A percentile compares a stretch with the other conserved stretches of the same genome.
Conservation (phyloP, 2,888 invertebrate genomes). For the Arctia plantaginis region DNA sequence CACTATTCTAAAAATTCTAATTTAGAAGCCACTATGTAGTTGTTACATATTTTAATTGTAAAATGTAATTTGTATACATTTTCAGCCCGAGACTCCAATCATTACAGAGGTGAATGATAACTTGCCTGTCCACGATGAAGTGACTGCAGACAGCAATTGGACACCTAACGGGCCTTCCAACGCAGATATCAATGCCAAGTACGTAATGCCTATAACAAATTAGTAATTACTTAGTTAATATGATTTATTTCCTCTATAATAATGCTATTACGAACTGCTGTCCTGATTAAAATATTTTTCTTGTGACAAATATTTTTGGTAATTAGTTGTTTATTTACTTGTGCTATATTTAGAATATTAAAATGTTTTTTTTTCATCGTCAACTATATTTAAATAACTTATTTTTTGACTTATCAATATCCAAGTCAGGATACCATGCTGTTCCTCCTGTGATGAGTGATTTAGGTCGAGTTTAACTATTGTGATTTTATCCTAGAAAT, state of each 20-base stretch:
- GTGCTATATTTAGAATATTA: not conserved
- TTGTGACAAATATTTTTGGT: not conserved
- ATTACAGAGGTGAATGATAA: constrained; percentile 33
- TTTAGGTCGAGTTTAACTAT: too few relatives aligned
- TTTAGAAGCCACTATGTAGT: not conserved
- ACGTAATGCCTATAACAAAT: constrained; percentile 38
- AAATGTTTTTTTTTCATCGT: too few relatives aligned
- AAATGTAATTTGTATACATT: too few relatives aligned
- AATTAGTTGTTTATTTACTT: not conserved
- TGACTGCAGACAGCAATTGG: constrained; percentile 71
- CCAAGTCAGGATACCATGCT: too few relatives aligned
- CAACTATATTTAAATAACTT: too few relatives aligned
- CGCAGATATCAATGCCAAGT: constrained; percentile 49
- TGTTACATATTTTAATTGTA: not conserved
- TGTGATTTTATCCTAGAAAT: too few relatives aligned
- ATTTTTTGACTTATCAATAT: too few relatives aligned
- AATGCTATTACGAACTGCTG: not conserved
- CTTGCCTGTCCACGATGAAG: constrained; percentile 63
- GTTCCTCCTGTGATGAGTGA: too few relatives aligned
- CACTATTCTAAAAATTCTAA: too few relatives aligned
- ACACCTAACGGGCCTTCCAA: constrained; percentile 56
- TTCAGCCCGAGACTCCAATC: constrained; percentile 42
- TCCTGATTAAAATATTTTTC: not conserved
- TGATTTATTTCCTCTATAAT: not conserved
- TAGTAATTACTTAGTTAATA: not conserved